Conservation (phyloP, 2,113 vertebrate genomes). For the Ctenodactylus gundi region DNA sequence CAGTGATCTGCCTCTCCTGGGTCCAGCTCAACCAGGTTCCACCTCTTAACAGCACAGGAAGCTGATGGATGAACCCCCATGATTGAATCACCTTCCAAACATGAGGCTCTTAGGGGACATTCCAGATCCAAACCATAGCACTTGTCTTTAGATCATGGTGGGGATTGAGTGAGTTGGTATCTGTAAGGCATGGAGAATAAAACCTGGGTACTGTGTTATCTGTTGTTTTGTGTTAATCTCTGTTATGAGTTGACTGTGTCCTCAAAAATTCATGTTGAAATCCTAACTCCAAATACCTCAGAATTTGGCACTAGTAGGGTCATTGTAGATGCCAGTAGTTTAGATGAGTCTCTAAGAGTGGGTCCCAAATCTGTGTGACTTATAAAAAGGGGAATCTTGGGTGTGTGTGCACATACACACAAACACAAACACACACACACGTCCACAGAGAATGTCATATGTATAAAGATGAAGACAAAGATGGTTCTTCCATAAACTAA, state of each 20-base stretch:
- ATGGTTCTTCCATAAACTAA: neutral
- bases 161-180: rapidly evolving
- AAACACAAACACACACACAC: neutral
- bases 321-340: no score
- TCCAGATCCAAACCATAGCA: no score
- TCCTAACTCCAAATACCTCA: neutral
- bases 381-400: neutral
- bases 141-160: rapidly evolving
- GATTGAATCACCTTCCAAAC: no score
- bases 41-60: no score
- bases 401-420: rapidly evolving
- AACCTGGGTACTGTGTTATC: rapidly evolving
- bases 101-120: no score
- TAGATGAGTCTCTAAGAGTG: neutral
- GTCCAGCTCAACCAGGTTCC: no score
- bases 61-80: no score
- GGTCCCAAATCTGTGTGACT: neutral
- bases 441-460: neutral
- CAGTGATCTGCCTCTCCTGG: no score
- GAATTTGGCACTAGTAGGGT: neutral
- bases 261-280: neutral
- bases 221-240: no score
- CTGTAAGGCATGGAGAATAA: rapidly evolving
- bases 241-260: neutral
- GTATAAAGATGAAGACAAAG: neutral